Evolutionary conservation across 2,888 invertebrate genomes (phyloP), one percentile per base, ranked within the genome.

Genomic region (Formica aserva): DNA sequence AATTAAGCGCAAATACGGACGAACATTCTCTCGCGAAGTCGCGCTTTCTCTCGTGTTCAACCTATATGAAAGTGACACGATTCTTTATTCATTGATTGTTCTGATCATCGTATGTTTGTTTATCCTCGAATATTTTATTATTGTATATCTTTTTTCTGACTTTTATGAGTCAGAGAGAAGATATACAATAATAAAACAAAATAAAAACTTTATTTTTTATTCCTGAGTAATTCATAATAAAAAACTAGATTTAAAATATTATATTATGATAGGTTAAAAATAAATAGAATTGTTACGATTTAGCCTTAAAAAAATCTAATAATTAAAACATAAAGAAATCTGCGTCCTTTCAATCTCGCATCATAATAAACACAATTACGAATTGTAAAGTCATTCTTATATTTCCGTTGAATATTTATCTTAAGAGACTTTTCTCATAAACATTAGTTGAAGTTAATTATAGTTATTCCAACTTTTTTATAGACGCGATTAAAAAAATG

Each of bases 41-140:
- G 80, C 38, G 72, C 87, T 87, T 87, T 87, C 87, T 85, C 87
- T 80, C 66, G 71, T 76, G 35, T 86, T 38, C 60, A 87, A 67
- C 63, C 26, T 67, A 83, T 71, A 87, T 83, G 86, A 86, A 87
- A 87, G 85, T 83, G 80, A 83, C 86, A 85, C 76, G 55, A 78
- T 85, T 86, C 78, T 18, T 69, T 72, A 80, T 60, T 72, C 78
- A 80, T 72, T 32, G n/a, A 29, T 41, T 32, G 32, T 4, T 57
- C 8, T 69, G 41, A 60, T 71, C 38, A 18, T 62, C 18, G 22
- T n/a, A 62, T 15, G 15, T 60, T 67, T 45, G 29, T 67, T 48
- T 67, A 22, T 67, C 11, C 22, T 22, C 69, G n/a, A 69, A 18
- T 8, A 78, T 69, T 15, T 45, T 26, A 26, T 26, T 26, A 26